Evolutionary conservation across 92 coral and sea anemone species (phyloP), one percentile per base, ranked within the genome.

Genomic region (Porites rus): DNA sequence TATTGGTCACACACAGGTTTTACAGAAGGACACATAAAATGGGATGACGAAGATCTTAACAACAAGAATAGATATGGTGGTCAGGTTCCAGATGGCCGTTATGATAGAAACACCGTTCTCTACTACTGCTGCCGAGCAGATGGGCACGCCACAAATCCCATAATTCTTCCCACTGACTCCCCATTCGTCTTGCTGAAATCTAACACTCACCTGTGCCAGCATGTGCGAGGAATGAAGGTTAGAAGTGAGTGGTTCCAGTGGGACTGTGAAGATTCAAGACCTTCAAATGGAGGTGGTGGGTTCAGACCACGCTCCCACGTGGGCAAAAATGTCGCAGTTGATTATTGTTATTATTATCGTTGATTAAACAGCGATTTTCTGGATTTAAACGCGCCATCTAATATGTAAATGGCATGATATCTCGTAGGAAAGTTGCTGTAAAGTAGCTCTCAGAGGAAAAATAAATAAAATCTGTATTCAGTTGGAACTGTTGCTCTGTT

Each of bases 121-220:
- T 56, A 68, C 38, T 88, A 88, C 83, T 92, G 95, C 66, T 89
- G 95, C 83, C 92, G 92, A 18, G 17, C 61, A 10, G 90, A 89
- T 7, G 95, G 92, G 5, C 83, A 88, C n/a, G 88, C 92, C 21
- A 84, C 91, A 20, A 77, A 92, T 65, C 72, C 83, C 88, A 92
- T 92, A n/a, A 83, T 67, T 50, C 90, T 89, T 2, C 94, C 94
- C 53, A 85, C 92, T 21, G 79, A 89, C 86, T 76, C 62, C 28
- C 90, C 92, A 5, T 84, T 92, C 64, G 83, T 88, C 19, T 62
- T 84, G 75, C 21, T 84, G 31, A 82, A 82, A 65, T 63, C 82
- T 19, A 74, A 63, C 67, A 61, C 74, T 3, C 88, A 84, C 38
- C 69, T 38, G 22, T 84, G 81, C 21, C 88, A 84, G 88, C 14